Conservation (phyloP, 2,797 vertebrate genomes). For the Eulemur albifrons region DNA sequence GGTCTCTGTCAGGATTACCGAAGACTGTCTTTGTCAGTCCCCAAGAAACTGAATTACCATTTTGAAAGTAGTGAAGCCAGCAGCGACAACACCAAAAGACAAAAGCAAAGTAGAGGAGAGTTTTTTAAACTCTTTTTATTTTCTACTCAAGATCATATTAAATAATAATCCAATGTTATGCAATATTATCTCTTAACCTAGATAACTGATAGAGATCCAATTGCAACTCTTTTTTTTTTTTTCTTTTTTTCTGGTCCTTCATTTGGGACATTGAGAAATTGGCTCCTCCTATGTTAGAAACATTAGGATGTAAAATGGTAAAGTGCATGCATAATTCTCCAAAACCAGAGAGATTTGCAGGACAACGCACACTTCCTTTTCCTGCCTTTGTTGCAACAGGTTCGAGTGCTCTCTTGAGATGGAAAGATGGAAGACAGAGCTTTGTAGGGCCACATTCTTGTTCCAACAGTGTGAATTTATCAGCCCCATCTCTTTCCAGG, state of each 20-base stretch:
- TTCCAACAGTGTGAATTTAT: background rate
- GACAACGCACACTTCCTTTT: background rate
- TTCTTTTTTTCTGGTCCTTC: background rate
- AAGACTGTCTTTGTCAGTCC: background rate
- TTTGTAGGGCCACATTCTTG: background rate
- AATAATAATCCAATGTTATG: background rate
- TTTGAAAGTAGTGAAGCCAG: background rate
- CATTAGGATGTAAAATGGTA: background rate
- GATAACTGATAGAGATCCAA: background rate
- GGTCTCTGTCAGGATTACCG: background rate
- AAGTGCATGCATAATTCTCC: background rate
- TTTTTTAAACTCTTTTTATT: slow-evolving; percentile 36
- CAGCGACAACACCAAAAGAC: background rate
- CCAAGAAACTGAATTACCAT: background rate
- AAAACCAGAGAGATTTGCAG: background rate
- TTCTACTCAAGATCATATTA: background rate
- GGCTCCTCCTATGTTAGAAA: background rate
- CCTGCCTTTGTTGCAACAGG: background rate
- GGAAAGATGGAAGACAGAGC: background rate
- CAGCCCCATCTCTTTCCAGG: background rate
- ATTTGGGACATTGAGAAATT: background rate
- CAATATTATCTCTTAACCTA: background rate
- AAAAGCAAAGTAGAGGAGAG: background rate
- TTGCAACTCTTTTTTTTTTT: background rate
- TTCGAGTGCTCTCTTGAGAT: background rate